Base-by-base conservation (phyloP, 2,888 invertebrate genomes). In the Azorinus chamasolen region DNA sequence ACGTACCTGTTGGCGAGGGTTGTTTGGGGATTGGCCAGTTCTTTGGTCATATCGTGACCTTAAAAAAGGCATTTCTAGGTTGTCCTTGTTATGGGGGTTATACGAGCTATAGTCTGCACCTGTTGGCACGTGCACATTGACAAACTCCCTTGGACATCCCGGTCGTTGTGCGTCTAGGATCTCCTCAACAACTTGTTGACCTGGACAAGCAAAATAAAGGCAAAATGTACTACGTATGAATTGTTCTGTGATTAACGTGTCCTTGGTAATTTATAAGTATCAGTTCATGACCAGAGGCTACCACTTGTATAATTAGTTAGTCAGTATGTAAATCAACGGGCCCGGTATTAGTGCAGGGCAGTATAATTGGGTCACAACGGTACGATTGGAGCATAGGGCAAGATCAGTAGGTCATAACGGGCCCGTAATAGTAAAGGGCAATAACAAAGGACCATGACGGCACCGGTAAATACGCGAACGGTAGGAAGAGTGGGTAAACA, bases 151-250 rank as follows among this genome's bases (percentile, higher is more conserved):
- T 10, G 95, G 95, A 91, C 95, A 95, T 16, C 94, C 94, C n/a
- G 95, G 93, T 83, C 94, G 90, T 88, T 95, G 95, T 1, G 95
- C 94, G 91, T 95, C 95, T 50, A 95, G 87, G 71, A 95, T 94
- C 92, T 95, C 95, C 85, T 95, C 95, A 14, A 95, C 95, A 0
- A 95, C 94, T 91, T 95, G 95, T 89, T 95, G 95, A 50, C 95
- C 95, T 95, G 78, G 10, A 46, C 1, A 12, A n/a, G 16, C 6
- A 16, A 53, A 10, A 32, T n/a, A n/a, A n/a, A n/a, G n/a, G n/a
- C n/a, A n/a, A n/a, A n/a, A n/a, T n/a, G n/a, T n/a, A n/a, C n/a
- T n/a, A n/a, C n/a, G n/a, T n/a, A n/a, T n/a, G n/a, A n/a, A n/a
- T n/a, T n/a, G n/a, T n/a, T n/a, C n/a, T n/a, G n/a, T n/a, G n/a